These are phyloP conservation scores for Aphelocoma californica DNA, from an alignment of 2,797 vertebrate genomes.

Conservation along the genomic window DNA sequence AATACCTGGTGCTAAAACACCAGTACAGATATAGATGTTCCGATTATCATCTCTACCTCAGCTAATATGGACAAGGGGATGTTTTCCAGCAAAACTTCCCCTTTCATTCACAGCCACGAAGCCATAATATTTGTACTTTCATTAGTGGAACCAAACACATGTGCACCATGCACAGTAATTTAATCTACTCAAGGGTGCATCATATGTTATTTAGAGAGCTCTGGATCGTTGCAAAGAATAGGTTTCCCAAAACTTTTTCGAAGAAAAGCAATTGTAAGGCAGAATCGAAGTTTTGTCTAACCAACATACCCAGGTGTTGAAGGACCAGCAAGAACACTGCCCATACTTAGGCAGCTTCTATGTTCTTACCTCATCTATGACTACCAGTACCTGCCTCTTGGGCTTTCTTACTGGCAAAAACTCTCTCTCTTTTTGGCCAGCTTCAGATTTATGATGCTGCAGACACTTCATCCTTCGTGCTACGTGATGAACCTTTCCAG, in stretches of 20 bases:
- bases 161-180: neutral
- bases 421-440: neutral
- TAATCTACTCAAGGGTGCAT: neutral
- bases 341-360: neutral
- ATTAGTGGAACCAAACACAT: neutral
- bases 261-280: neutral
- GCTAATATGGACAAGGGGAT: neutral
- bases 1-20: neutral
- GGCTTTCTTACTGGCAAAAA: neutral
- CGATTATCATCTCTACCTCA: neutral
- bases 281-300: neutral
- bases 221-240: rapidly evolving
- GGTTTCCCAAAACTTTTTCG: neutral
- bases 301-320: neutral
- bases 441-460: neutral
- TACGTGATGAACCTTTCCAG: neutral
- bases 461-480: rapidly evolving
- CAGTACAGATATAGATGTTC: neutral
- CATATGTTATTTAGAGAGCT: neutral
- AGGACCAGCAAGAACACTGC: neutral
- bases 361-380: neutral
- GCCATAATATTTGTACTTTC: neutral
- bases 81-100: neutral
- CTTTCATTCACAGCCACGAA: neutral
- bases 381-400: neutral